phyloP scores from a whole-genome alignment of 2,888 invertebrate species.

The Agriotes lineatus region DNA sequence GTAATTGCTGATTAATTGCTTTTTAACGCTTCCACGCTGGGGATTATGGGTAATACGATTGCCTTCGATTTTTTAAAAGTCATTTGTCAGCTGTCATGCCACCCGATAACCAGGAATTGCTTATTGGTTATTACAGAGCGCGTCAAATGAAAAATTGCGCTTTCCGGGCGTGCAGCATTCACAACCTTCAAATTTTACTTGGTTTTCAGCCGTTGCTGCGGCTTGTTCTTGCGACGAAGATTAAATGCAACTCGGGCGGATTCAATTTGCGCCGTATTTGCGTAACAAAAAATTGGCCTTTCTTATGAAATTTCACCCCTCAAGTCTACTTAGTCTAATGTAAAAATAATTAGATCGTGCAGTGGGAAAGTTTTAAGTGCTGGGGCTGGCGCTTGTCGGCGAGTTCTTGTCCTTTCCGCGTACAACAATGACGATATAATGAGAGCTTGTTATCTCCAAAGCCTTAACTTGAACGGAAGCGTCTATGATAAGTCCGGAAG shows the following conservation, averaged over 20 bases:
- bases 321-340: slow-evolving; percentile 39
- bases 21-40: slow-evolving; percentile 1
- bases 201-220: no score
- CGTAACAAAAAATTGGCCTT: slow-evolving; percentile 15
- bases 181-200: not conserved
- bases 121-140: slow-evolving; percentile 1
- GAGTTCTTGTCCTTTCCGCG: slow-evolving; percentile 18
- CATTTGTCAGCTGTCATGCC: slow-evolving; percentile 16
- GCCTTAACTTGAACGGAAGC: slow-evolving; percentile 17
- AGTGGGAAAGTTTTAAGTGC: slow-evolving; percentile 45
- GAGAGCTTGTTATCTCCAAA: slow-evolving; percentile 33
- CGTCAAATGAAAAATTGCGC: slow-evolving; percentile 2
- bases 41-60: not conserved
- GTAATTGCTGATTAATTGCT: slow-evolving; percentile 14
- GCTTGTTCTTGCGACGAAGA: not conserved
- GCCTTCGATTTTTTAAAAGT: slow-evolving; percentile 1
- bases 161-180: not conserved
- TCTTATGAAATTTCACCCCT: slow-evolving; percentile 36
- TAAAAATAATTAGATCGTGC: slow-evolving; percentile 44
- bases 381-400: slow-evolving; percentile 34
- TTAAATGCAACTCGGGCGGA: slow-evolving; percentile 7
- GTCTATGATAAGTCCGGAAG: slow-evolving; percentile 22
- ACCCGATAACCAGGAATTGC: not conserved
- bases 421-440: slow-evolving; percentile 37
- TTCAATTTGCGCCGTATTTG: slow-evolving; percentile 25